Percentiles rank a stretch among this genome's conserved stretches.
Conservation (phyloP, 2,797 vertebrate genomes). For the Telmatherina bonti region DNA sequence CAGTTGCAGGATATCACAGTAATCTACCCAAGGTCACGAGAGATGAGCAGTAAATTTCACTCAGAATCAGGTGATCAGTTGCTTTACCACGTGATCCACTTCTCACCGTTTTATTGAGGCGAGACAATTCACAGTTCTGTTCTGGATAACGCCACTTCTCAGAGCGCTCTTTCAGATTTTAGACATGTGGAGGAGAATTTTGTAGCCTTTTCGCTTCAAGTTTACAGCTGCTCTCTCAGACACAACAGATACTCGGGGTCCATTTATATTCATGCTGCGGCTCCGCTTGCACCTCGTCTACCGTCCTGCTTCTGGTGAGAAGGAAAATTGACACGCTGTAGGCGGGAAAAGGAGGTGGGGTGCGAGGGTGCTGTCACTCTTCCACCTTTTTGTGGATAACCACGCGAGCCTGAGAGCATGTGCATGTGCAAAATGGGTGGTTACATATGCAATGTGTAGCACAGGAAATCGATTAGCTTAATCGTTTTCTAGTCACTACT, state of each 20-base stretch:
- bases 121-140: conserved; percentile 8
- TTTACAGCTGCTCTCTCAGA: conserved; percentile 64
- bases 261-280: conserved; percentile 73
- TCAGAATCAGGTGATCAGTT: conserved; percentile 29
- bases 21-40: conserved; percentile 72
- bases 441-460: conserved; percentile 39
- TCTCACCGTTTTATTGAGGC: conserved; percentile 34
- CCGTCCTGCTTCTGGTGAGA: conserved; percentile 68
- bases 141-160: conserved; percentile 8
- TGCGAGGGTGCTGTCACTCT: conserved; percentile 35
- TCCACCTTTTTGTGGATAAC: conserved; percentile 48
- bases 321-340: conserved; percentile 64
- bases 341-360: conserved; percentile 1
- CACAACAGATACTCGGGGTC: conserved; percentile 49
- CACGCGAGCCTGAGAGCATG: conserved; percentile 36
- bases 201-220: conserved; percentile 27
- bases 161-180: conserved; percentile 24
- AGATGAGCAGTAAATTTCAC: conserved; percentile 54
- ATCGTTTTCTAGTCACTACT: conserved; percentile 50
- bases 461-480: conserved; percentile 54
- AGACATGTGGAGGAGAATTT: conserved; percentile 30
- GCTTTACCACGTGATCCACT: conserved; percentile 43
- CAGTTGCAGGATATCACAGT: conserved; percentile 33
- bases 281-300: conserved; percentile 62
- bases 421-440: conserved; percentile 20